Base-by-base conservation (phyloP, 2,888 invertebrate species). In the Caenorhabditis imperialis region DNA sequence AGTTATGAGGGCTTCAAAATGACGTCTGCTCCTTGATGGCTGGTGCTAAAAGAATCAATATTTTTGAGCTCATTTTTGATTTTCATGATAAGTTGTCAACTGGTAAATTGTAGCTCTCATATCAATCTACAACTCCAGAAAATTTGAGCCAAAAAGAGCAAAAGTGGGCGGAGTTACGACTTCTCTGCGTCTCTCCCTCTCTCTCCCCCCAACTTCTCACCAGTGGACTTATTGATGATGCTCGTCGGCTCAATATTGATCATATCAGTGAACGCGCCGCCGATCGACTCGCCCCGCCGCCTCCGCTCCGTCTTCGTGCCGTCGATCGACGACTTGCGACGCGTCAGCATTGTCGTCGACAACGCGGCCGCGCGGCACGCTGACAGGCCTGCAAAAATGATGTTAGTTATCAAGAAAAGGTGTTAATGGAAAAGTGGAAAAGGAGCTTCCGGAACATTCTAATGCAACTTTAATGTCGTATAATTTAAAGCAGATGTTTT, bases 311-410 rank as follows among this genome's bases (percentile, higher is more conserved):
- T 33, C 44, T 70, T 62, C 16, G 50, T 51, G 35, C 70, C 75
- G 16, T 79, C 75, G 40, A 78, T 60, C 23, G 84, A 81, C 30
- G 82, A 81, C 54, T 84, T 85, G 37, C 84, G 78, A 45, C 85
- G 81, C 40, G 85, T 83, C 76, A 86, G 81, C 86, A 86, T 86
- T 65, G 85, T 83, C 55, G 86, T 82, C 58, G 85, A 85, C 73
- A 85, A 81, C 42, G 82, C 82, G 40, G 86, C 86, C 72, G 86
- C 86, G 73, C 83, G 83, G 69, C 81, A 79, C 60, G 82, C 84
- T 81, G 79, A 80, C 53, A 71, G 60, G 10, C 75, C 71, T 71
- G 71, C 16, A 62, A 57, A 6, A 12, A 22, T 5, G 30, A 6
- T 33, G 8, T 14, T 1, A 10, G 10, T 25, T 16, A 20, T 27